Conservation (phyloP, 2,888 invertebrate species). For the Netelia virgata region DNA sequence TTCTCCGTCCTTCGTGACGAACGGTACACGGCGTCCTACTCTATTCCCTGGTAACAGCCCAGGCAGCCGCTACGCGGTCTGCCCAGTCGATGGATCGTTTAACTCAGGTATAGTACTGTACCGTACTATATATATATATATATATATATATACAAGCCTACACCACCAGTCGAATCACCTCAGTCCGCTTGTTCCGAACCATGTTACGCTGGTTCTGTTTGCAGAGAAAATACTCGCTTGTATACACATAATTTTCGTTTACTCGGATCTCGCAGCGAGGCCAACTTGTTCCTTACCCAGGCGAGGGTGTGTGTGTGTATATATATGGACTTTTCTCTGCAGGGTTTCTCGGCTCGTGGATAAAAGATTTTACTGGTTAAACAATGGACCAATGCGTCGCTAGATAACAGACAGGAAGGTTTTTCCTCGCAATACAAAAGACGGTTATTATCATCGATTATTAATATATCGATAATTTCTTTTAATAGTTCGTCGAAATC, state of each 20-base stretch:
- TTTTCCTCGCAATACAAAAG: too few relatives aligned
- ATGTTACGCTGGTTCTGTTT: constrained; percentile 37
- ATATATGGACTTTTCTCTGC: not conserved
- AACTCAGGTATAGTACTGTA: constrained; percentile 47
- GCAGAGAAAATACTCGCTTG: constrained; percentile 31
- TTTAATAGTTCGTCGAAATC: too few relatives aligned
- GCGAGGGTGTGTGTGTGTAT: not conserved
- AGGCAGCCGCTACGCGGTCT: constrained; percentile 47
- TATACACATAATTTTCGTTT: constrained; percentile 38
- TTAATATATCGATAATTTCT: too few relatives aligned
- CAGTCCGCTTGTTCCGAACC: not conserved
- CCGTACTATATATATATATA: constrained; percentile 7
- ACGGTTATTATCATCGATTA: too few relatives aligned
- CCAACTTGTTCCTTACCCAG: not conserved
- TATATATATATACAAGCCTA: not conserved
- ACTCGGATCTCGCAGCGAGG: constrained; percentile 10
- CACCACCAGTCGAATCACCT: constrained; percentile 26
- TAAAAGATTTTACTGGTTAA: not conserved
- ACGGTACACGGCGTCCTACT: constrained; percentile 58
- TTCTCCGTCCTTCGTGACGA: constrained; percentile 45
- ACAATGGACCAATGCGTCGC: not conserved
- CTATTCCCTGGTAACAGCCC: constrained; percentile 68
- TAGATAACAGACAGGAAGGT: too few relatives aligned
- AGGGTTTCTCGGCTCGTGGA: not conserved
- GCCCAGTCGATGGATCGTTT: constrained; percentile 65